Evolutionary conservation across 2,113 vertebrate species (phyloP), one percentile per base, ranked within the genome.

Genomic region (Falco punctatus): DNA sequence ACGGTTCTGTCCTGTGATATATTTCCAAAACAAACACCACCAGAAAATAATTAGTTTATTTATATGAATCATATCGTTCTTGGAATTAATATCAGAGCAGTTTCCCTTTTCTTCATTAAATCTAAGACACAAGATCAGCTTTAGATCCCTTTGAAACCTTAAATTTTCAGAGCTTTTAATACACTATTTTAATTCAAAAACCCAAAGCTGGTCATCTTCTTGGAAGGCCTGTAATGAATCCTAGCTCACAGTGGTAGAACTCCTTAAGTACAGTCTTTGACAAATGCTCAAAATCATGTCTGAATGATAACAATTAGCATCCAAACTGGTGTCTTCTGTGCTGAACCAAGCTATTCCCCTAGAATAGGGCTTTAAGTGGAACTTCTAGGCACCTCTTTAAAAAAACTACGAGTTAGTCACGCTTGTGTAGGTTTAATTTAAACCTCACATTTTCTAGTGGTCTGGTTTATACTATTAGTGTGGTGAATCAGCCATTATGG

Each of bases 1-100:
- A 13, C 98, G 97, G 94, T 98, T 98, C 48, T 96, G 95, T 46
- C 98, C 99, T 99, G 86, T 23, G 58, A 30, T 71, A 40, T 6
- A 65, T 62, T 88, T 30, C 7, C 59, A 70, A 91, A 82, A 61
- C 15, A 86, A 82, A 38, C 40, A 71, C 74, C 3, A 30, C 46
- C 78, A 82, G 58, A 82, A 64, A 86, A 69, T 3, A 54, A 64
- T 80, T 10, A 90, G 46, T 21, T 6, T 35, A 9, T 59, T 67
- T 69, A 24, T 33, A 70, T 26, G 13, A 81, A 88, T 33, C 24
- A 21, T 55, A 4, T 17, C 35, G 9, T 40, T 74, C 27, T 46
- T 35, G 23, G 15, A 86, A 67, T 62, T 65, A 10, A 3, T 27
- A 70, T 30, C 49, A 61, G 54, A 69, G 72, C 11, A 44, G 40